Percentiles rank a stretch among this genome's conserved stretches.
Evolutionary conservation across 2,888 invertebrate species (phyloP).

Genomic region (Neria commutata): DNA sequence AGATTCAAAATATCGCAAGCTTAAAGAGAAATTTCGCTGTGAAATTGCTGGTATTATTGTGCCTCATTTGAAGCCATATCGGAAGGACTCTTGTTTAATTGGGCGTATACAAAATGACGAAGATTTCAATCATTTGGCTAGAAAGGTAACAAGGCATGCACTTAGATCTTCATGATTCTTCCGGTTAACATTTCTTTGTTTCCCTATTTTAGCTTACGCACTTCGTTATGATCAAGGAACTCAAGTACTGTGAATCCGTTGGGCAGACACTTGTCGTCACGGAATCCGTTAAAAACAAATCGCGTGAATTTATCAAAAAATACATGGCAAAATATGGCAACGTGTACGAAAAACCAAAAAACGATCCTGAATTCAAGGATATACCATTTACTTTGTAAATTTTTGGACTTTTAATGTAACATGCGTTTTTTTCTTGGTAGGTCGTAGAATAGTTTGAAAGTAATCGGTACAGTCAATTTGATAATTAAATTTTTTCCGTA

Average conservation of each 20-base stretch:
- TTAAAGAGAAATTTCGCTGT: slow-evolving; percentile 85
- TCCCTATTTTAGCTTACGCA: slow-evolving; percentile 83
- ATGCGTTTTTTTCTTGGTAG: no score
- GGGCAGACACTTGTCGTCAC: slow-evolving; percentile 52
- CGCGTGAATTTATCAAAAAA: slow-evolving; percentile 91
- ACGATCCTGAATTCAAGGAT: slow-evolving; percentile 52
- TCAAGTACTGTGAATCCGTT: slow-evolving; percentile 83
- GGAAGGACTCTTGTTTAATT: slow-evolving; percentile 81
- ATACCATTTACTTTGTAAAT: slow-evolving; percentile 40
- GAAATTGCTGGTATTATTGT: slow-evolving; percentile 83
- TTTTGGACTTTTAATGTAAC: not conserved
- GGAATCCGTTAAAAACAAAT: slow-evolving; percentile 82
- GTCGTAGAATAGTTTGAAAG: no score
- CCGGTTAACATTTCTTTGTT: not conserved
- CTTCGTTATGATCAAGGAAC: slow-evolving; percentile 92
- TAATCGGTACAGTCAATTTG: no score
- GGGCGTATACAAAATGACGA: slow-evolving; percentile 88
- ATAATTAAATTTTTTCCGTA: no score
- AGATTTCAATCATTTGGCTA: slow-evolving; percentile 92
- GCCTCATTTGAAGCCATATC: slow-evolving; percentile 84
- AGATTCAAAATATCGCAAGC: slow-evolving; percentile 71
- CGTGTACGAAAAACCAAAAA: slow-evolving; percentile 57
- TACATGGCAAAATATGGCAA: slow-evolving; percentile 96
- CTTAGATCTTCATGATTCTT: slow-evolving; percentile 11
- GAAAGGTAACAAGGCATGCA: slow-evolving; percentile 89